A percentile compares a stretch with the other conserved stretches of the same genome.
Conservation (phyloP, 2,113 vertebrate genomes). For the Phocoena phocoena region DNA sequence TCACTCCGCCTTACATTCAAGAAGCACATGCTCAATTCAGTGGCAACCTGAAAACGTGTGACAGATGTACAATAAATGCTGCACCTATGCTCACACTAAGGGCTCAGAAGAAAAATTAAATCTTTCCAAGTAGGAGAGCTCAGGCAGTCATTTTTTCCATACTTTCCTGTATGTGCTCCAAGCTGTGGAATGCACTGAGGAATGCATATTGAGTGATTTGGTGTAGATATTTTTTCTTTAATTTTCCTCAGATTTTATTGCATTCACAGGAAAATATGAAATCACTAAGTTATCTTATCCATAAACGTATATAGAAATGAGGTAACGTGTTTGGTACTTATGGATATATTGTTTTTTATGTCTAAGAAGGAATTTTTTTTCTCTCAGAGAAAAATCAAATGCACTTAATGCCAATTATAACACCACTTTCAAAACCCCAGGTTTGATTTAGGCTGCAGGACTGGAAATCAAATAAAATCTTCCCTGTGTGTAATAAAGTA, state of each 20-base stretch:
- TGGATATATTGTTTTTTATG: slow-evolving; percentile 18
- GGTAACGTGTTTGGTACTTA: slow-evolving; percentile 28
- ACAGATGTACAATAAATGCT: slow-evolving; percentile 21
- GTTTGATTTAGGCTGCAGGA: not conserved
- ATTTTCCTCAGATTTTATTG: slow-evolving; percentile 59
- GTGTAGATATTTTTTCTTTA: slow-evolving; percentile 34
- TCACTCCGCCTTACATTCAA: not conserved
- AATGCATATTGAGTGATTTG: slow-evolving; percentile 46
- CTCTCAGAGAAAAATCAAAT: not conserved
- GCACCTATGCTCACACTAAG: not conserved
- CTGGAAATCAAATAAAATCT: slow-evolving; percentile 37
- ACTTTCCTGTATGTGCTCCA: slow-evolving; percentile 24
- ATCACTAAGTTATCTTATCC: slow-evolving; percentile 40
- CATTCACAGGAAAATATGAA: slow-evolving; percentile 49
- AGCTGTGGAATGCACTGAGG: slow-evolving; percentile 60
- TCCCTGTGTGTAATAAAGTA: not conserved
- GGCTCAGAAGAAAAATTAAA: slow-evolving; percentile 66
- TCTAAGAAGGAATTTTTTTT: not conserved
- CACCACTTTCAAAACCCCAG: not conserved
- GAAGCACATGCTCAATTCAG: slow-evolving; percentile 38
- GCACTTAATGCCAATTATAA: slow-evolving; percentile 40
- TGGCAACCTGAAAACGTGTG: slow-evolving; percentile 49
- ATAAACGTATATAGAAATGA: slow-evolving; percentile 54
- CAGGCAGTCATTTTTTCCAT: slow-evolving; percentile 65
- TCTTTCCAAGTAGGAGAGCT: slow-evolving; percentile 43